Conservation (phyloP, 2,113 vertebrate species). For the Aplodontia rufa region DNA sequence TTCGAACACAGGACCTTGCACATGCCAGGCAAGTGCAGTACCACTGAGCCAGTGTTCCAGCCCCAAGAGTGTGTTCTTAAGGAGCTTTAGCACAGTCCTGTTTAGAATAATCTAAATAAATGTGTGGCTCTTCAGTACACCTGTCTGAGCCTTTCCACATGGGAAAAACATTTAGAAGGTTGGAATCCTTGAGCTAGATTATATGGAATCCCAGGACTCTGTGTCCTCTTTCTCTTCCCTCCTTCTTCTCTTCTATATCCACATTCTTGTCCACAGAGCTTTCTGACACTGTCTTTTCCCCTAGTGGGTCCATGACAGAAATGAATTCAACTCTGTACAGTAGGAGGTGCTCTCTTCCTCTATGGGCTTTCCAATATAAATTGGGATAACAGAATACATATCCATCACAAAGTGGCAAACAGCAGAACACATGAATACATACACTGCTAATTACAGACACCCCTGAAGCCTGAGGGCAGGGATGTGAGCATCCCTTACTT, state of each 20-base stretch:
- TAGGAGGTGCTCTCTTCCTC: neutral
- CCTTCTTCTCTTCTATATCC: neutral
- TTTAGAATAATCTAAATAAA: constrained; percentile 68
- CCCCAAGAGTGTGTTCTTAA: neutral
- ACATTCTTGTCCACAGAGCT: neutral
- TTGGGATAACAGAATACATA: neutral
- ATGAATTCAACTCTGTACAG: neutral
- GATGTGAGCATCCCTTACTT: neutral
- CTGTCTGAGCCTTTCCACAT: constrained; percentile 2
- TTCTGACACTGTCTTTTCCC: neutral
- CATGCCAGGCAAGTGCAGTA: no score
- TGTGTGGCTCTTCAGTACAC: neutral
- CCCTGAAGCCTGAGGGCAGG: neutral
- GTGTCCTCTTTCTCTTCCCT: neutral
- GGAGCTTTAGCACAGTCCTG: neutral
- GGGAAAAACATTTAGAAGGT: neutral
- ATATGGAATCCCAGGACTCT: no score
- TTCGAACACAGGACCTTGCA: no score
- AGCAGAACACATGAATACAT: neutral
- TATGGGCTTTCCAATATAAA: neutral
- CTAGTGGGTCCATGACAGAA: neutral
- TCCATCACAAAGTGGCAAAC: neutral
- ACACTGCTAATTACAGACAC: neutral
- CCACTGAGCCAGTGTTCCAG: no score
- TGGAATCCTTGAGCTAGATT: neutral